Base-by-base conservation (phyloP, 2,113 vertebrate genomes). In the Anas platyrhynchos region DNA sequence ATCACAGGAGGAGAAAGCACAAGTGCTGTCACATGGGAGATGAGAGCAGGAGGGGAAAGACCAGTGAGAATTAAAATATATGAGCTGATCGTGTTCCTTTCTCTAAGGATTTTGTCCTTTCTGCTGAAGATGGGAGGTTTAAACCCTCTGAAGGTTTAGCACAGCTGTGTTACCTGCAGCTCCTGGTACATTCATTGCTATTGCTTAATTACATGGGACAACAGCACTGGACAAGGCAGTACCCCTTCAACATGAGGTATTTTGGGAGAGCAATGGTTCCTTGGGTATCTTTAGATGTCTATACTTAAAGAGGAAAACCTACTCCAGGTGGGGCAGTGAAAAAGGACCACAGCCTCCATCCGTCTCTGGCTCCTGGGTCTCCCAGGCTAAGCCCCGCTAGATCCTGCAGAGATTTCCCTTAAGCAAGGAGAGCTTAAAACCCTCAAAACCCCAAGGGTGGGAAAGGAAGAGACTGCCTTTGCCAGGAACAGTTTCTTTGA, bases 241-340 rank as follows among this genome's bases (percentile, higher is more conserved):
- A 32, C 15, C 12, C 36, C n/a, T 67, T 71, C 34, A 29, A 10
- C 16, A 32, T 50, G 38, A n/a, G 61, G 56, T 65, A 36, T 80
- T 76, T 50, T 31, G 43, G 67, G 44, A 50, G 32, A 50, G 23
- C 22, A 16, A 46, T 68, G 69, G 32, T 61, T 18, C 11, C 36
- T 89, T 2, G 6, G 72, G 7, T 4, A 63, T 34, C 8, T 67
- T 63, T 9, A 65, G 11, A 17, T 4, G 21, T 15, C 14, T 80
- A 11, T 34, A 38, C 18, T 46, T 9, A 27, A 61, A 11, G 16
- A 22, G 18, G 3, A 2, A 82, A 56, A 59, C 23, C 50, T 34
- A 2, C 2, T 15, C 5, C 9, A 69, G 6, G 3, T 46, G 65
- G 20, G 31, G 11, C 1, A 3, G 4, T 16, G 11, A 18, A 50